Evolutionary conservation across 2,888 invertebrate species (phyloP), one percentile per base, ranked within the genome.

Genomic region (Drosophila kuntzei): DNA sequence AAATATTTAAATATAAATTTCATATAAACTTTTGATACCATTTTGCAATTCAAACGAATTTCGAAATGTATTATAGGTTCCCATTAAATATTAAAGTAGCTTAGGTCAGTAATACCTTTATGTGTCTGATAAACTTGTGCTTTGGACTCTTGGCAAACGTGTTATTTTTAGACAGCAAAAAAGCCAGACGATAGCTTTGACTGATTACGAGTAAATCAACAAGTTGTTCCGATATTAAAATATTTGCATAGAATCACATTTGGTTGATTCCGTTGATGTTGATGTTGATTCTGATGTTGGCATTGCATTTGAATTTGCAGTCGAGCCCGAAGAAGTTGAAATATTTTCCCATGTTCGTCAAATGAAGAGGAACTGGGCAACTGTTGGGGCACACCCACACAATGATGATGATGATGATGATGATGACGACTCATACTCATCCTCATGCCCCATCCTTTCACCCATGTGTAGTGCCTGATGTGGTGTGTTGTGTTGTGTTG

Each of bases 401-500:
- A 14, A 12, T 12, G 39, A 29, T 39, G 49, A 22, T 39, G 54
- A 55, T 27, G 27, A 8, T n/a, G n/a, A n/a, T n/a, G 27, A 27
- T 27, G 44, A 27, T 25, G 47, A 32, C 51, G 53, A 55, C 32
- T 57, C 55, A 32, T 50, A n/a, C n/a, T n/a, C n/a, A n/a, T n/a
- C n/a, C 49, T n/a, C 43, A 44, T 27, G 18, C 29, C 61, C 37
- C 82, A 85, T 82, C 82, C 82, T 82, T 87, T 82, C 88, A 87
- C 88, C 63, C 55, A 71, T 57, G 43, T 39, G 46, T 43, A 54
- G 46, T n/a, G 32, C 20, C 47, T 18, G 22, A 22, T 7, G 16
- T 11, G 20, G 20, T 8, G 53, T 41, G 37, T n/a, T n/a, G n/a
- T n/a, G n/a, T n/a, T n/a, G n/a, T 7, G 16, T 11, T 20, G 20